These are phyloP conservation scores for Athalia circularis DNA, from an alignment of 2,888 invertebrate species.

Conservation along the genomic window DNA sequence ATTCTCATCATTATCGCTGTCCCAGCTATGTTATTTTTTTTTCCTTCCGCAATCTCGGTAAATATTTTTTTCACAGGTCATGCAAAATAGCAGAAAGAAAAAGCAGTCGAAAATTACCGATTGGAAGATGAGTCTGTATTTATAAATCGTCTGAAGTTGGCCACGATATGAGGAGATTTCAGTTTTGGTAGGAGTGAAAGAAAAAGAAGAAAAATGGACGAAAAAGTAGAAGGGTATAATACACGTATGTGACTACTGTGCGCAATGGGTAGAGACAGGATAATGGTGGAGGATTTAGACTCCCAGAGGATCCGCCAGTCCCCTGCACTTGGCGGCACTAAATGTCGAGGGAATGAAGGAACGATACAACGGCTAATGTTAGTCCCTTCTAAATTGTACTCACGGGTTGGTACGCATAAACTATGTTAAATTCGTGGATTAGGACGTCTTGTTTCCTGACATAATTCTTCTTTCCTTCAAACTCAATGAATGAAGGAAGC, in stretches of 20 bases:
- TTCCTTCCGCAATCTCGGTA: too few relatives aligned
- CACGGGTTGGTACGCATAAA: conserved; percentile 16
- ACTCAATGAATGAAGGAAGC: not conserved
- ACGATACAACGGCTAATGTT: conserved; percentile 14
- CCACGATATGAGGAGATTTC: too few relatives aligned
- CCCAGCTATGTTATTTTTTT: too few relatives aligned
- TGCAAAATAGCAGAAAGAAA: too few relatives aligned
- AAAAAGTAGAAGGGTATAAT: not conserved
- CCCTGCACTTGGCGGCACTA: not conserved
- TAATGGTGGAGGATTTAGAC: conserved; percentile 23
- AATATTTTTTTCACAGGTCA: too few relatives aligned
- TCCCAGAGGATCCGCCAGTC: conserved; percentile 22
- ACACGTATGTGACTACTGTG: not conserved
- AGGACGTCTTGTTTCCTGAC: not conserved
- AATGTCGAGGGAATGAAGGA: conserved; percentile 15
- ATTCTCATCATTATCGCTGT: too few relatives aligned
- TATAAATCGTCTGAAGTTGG: too few relatives aligned
- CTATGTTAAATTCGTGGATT: not conserved
- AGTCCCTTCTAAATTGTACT: conserved; percentile 3
- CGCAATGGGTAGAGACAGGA: too few relatives aligned
- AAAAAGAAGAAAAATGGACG: not conserved
- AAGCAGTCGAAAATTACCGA: too few relatives aligned
- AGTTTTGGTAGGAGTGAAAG: too few relatives aligned
- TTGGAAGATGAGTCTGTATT: too few relatives aligned
- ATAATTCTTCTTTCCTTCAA: not conserved